phyloP scores from a whole-genome alignment of 2,113 vertebrate species.

The Dasyurus viverrinus region DNA sequence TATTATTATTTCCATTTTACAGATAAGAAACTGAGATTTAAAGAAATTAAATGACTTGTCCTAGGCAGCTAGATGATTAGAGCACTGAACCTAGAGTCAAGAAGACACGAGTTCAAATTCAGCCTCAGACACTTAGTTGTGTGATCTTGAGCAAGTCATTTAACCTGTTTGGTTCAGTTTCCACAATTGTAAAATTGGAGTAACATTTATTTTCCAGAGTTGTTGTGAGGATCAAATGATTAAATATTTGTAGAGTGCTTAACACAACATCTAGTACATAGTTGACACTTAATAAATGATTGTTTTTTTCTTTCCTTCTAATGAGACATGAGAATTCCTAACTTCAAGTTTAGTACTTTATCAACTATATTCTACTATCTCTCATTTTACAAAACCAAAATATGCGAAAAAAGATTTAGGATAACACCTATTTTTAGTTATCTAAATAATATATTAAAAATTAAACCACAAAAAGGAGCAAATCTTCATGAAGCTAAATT shows the following conservation, averaged over 20 bases:
- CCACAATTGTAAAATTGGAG: background rate
- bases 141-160: background rate
- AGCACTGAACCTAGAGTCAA: background rate
- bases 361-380: background rate
- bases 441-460: constrained; percentile 44
- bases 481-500: background rate
- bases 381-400: constrained; percentile 37
- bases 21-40: background rate
- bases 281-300: background rate
- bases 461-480: background rate
- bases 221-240: background rate
- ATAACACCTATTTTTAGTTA: background rate
- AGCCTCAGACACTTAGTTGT: background rate
- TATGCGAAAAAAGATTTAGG: background rate
- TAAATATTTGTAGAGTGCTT: background rate
- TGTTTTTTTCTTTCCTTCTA: background rate
- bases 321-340: background rate
- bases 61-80: background rate
- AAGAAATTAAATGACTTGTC: background rate
- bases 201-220: background rate
- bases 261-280: background rate
- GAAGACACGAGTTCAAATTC: background rate
- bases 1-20: background rate
- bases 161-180: background rate
- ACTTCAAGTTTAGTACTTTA: background rate